Evolutionary conservation across 2,888 invertebrate genomes (phyloP).

Genomic region (Chironomus tentans): DNA sequence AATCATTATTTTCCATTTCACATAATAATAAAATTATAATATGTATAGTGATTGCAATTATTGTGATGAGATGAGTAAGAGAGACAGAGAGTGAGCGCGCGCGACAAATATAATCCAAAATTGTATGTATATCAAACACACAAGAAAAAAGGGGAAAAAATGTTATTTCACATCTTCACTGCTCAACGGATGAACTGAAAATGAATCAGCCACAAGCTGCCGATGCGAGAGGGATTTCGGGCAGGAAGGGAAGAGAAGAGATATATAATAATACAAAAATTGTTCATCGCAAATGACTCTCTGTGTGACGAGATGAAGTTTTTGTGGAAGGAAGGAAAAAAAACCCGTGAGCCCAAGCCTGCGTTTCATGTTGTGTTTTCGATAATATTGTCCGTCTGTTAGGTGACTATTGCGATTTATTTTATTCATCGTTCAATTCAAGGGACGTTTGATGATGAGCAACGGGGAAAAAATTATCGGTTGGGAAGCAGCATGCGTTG

Average conservation of each 20-base stretch:
- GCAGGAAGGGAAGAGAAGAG: conserved; percentile 9
- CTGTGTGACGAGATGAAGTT: neutral
- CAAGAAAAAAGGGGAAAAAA: neutral
- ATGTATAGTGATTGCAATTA: no score
- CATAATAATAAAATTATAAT: neutral
- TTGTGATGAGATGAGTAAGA: no score
- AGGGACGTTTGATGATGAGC: no score
- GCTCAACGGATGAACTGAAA: conserved; percentile 25
- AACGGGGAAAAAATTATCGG: no score
- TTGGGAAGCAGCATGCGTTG: no score
- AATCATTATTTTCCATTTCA: neutral
- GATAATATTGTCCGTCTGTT: neutral
- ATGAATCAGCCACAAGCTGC: conserved; percentile 26
- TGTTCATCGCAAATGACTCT: neutral
- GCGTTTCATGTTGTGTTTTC: neutral
- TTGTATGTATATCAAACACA: neutral
- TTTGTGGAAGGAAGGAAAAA: neutral
- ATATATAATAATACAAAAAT: neutral
- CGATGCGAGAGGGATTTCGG: conserved; percentile 6
- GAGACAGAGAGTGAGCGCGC: neutral
- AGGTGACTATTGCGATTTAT: neutral
- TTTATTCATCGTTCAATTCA: no score
- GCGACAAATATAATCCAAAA: neutral
- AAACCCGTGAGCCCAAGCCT: neutral
- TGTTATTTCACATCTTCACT: conserved; percentile 15